Base-by-base conservation (phyloP, 2,113 vertebrate species). In the Desmodus rotundus region DNA sequence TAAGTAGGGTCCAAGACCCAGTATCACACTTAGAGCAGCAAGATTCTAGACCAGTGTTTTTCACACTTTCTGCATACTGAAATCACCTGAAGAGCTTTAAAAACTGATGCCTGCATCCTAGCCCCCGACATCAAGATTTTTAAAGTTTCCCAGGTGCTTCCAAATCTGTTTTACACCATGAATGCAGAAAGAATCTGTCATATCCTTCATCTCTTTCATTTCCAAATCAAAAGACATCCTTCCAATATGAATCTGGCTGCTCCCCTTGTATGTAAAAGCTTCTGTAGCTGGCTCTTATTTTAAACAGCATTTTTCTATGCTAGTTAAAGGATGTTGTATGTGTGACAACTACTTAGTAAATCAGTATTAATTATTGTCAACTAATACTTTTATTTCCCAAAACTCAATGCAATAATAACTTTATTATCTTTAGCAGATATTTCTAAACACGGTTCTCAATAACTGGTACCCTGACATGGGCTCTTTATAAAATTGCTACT, bases 171-270 rank as follows among this genome's bases (percentile, higher is more conserved):
- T 86, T 67, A 74, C 2, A 63, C 12, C 36, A 72, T 67, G 7
- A 89, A 36, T 72, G 13, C 16, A 88, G 24, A 19, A 91, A 93
- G 14, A 28, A 43, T 61, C 31, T 76, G 6, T 78, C 41, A 68
- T 68, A 61, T 83, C 56, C 68, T 28, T 65, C 56, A 76, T 63
- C 70, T 80, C 58, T 97, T 94, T 26, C n/a, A 93, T 76, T 94
- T 96, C 15, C 52, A 95, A 36, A 58, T 16, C 28, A 58, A 90
- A 88, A 73, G 19, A 24, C 45, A 41, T 73, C 45, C 72, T 43
- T 91, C 86, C 26, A 45, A 47, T 4, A 76, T 26, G 17, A n/a
- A 65, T 78, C 41, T 80, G 41, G 38, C 3, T 82, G 6, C 12
- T 78, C 11, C 33, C 31, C n/a, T 65, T 20, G 1, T 78, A 89